phyloP scores from a whole-genome alignment of 2,113 vertebrate genomes.

The Rynchops niger region DNA sequence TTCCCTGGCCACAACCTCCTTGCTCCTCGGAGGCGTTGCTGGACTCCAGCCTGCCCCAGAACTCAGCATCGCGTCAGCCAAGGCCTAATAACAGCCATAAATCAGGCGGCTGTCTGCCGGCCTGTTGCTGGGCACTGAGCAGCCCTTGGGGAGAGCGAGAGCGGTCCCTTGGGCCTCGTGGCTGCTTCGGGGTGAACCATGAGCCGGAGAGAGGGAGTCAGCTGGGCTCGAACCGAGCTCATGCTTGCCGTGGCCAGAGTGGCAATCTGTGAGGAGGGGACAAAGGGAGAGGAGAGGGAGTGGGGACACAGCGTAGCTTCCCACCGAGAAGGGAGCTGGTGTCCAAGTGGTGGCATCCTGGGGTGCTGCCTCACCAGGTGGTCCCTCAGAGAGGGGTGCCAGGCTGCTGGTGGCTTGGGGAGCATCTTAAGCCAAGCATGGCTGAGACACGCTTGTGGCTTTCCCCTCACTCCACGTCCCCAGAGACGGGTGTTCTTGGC shows the following conservation, averaged over 20 bases:
- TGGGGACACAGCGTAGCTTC: accelerated
- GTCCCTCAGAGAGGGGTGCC: neutral
- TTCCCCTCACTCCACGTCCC: neutral
- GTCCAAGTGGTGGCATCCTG: neutral
- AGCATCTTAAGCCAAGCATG: neutral
- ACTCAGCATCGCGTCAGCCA: neutral
- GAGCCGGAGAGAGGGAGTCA: neutral
- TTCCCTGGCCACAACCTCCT: neutral
- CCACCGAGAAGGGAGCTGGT: neutral
- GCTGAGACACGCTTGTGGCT: neutral
- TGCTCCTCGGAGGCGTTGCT: neutral
- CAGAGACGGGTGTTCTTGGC: neutral
- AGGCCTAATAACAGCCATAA: neutral
- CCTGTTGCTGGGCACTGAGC: neutral
- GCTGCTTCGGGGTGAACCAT: neutral
- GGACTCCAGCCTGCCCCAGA: neutral
- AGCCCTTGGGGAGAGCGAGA: neutral
- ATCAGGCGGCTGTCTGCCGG: neutral
- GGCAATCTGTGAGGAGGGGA: neutral
- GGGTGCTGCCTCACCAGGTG: neutral
- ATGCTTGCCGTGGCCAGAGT: neutral
- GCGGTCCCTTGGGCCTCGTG: neutral
- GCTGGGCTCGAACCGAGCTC: neutral
- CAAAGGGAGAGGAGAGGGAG: neutral
- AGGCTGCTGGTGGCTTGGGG: neutral